phyloP scores from a whole-genome alignment of 2,888 invertebrate species.

The Himalopsyche kuldschensis region DNA sequence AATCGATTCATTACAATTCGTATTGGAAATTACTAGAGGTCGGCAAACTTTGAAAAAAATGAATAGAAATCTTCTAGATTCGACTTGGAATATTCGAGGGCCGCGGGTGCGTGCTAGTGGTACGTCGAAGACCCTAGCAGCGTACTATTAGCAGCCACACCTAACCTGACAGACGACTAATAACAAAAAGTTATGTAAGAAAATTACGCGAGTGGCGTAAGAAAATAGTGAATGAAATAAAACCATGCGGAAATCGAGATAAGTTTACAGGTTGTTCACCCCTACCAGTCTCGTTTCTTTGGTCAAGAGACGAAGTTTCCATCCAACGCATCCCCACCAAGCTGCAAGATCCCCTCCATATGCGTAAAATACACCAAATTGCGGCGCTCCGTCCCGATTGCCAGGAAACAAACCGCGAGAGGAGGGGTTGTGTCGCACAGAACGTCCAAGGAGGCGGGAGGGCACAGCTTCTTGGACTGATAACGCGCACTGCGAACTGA shows the following conservation, averaged over 20 bases:
- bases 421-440: conserved; percentile 22
- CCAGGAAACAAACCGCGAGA: conserved; percentile 24
- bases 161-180: conserved; percentile 26
- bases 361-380: conserved; percentile 53
- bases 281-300: conserved; percentile 49
- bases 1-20: not conserved
- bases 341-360: conserved; percentile 60
- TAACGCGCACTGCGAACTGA: conserved; percentile 48
- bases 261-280: conserved; percentile 53
- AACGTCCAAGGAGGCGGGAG: conserved; percentile 51
- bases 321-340: conserved; percentile 60
- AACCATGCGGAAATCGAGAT: conserved; percentile 7
- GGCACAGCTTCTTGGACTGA: conserved; percentile 50
- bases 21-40: not conserved
- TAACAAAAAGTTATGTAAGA: conserved; percentile 20
- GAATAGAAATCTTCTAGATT: not conserved
- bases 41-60: not conserved
- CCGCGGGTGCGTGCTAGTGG: not conserved
- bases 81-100: not conserved
- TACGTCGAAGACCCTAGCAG: not conserved
- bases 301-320: conserved; percentile 31
- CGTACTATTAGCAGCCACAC: conserved; percentile 6
- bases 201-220: conserved; percentile 1
- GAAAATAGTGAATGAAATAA: conserved; percentile 14
- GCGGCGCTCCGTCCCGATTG: conserved; percentile 46